Percentiles rank a stretch among this genome's conserved stretches.
Evolutionary conservation across 2,797 vertebrate genomes (phyloP).

Genomic region (Telmatherina bonti): DNA sequence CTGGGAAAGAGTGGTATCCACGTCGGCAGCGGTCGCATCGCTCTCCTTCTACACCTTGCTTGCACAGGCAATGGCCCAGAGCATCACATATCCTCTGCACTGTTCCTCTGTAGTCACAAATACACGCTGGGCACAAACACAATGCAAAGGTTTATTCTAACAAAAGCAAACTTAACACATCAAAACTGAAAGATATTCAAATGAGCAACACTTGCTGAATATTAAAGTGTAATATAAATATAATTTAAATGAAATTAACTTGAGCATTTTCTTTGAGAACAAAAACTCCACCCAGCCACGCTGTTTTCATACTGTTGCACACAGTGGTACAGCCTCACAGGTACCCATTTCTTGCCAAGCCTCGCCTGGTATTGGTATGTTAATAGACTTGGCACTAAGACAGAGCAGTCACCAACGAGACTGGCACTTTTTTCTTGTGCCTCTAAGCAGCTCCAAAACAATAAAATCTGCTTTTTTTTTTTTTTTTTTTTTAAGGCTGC

Average conservation of each 20-base stretch:
- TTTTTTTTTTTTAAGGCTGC: constrained; percentile 31
- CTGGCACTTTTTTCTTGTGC: constrained; percentile 35
- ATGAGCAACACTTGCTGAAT: constrained; percentile 14
- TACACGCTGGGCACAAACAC: constrained; percentile 80
- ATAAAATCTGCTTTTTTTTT: constrained; percentile 57
- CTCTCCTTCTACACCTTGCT: constrained; percentile 77
- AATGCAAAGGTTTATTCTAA: constrained; percentile 19
- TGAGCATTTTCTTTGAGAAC: constrained; percentile 34
- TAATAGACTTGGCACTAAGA: constrained; percentile 49
- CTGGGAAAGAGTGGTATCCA: constrained; percentile 86
- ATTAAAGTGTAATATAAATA: constrained; percentile 2
- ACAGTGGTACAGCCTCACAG: constrained; percentile 31
- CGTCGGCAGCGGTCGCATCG: constrained; percentile 84
- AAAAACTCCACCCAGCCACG: constrained; percentile 13
- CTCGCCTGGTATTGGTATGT: constrained; percentile 48
- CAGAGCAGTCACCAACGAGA: constrained; percentile 22
- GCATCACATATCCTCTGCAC: constrained; percentile 78
- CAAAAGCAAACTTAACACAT: constrained; percentile 15
- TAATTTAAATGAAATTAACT: too few species aligned
- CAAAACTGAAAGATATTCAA: constrained; percentile 26
- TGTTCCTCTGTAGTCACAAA: constrained; percentile 84
- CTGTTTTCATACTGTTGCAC: constrained; percentile 42
- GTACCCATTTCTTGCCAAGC: constrained; percentile 39
- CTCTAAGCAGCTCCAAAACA: constrained; percentile 32
- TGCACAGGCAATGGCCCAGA: constrained; percentile 87